Base-by-base conservation (phyloP, 2,113 vertebrate genomes). In the Sakesphorus luctuosus region DNA sequence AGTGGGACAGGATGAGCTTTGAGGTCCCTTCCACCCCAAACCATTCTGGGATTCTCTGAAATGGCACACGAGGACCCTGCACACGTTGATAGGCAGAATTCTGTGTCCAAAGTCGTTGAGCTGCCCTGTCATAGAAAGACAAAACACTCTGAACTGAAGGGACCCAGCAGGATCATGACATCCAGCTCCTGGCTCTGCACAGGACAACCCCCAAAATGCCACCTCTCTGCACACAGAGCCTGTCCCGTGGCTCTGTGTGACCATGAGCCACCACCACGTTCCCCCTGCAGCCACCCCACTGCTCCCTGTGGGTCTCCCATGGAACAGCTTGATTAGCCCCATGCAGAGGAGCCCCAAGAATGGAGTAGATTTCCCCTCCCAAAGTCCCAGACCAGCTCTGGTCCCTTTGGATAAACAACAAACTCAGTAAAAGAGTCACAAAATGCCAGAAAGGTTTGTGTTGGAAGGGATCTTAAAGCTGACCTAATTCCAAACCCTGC, bases 291-390 rank as follows among this genome's bases (percentile, higher is more conserved):
- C 56, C n/a, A 35, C n/a, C n/a, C 33, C 35, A 29, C 1, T 13
- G 14, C 19, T 5, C 55, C 67, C 47, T 31, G 19, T 52, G 50
- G 50, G 25, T 52, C 50, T 52, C 50, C 56, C 56, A 35, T 4
- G 2, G 23, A 20, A n/a, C 35, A 1, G 6, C 7, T n/a, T 3
- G 11, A 11, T 40, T 4, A 6, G 19, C 47, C 40, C 35, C 0
- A 4, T 1, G 13, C 23, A 3, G 33, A 47, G 18, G 7, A 36
- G 8, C 58, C 25, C 29, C 40, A 1, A 10, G 38, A 47, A 24
- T 1, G 5, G n/a, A 40, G 36, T 50, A 38, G 31, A 46, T 44
- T 31, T 19, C 26, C 66, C 38, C 12, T 47, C 38, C 81, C 13
- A 5, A 13, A 10, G 50, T 66, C 59, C 19, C 33, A 2, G 1